phyloP scores from a whole-genome alignment of 2,113 vertebrate genomes.

The Tichodroma muraria region DNA sequence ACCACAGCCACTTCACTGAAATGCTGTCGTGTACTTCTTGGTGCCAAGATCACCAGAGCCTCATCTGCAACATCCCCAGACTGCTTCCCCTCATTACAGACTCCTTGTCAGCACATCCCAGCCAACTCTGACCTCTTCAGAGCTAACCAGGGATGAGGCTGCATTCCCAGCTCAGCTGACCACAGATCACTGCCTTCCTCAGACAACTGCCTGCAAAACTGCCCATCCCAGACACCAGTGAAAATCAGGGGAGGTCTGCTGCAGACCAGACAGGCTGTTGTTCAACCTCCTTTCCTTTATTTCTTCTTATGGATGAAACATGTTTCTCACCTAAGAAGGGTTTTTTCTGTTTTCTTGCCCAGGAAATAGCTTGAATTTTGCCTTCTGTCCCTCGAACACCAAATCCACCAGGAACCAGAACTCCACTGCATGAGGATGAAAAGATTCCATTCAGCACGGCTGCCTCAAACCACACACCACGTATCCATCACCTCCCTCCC shows the following conservation, averaged over 20 bases:
- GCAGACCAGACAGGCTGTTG: neutral
- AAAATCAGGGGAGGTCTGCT: neutral
- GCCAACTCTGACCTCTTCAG: neutral
- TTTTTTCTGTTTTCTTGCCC: constrained; percentile 95
- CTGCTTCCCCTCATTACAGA: neutral
- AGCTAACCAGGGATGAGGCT: neutral
- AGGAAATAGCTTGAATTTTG: constrained; percentile 93
- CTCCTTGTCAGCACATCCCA: neutral
- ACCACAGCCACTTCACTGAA: neutral
- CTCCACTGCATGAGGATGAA: constrained; percentile 70
- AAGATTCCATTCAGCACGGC: neutral
- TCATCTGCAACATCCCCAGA: neutral
- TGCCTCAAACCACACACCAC: neutral
- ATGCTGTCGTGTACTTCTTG: accelerated
- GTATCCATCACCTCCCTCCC: accelerated
- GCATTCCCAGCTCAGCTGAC: neutral
- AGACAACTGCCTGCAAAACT: neutral
- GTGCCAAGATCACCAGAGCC: neutral
- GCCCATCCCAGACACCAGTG: neutral
- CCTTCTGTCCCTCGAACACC: constrained; percentile 94
- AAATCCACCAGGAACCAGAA: constrained; percentile 95
- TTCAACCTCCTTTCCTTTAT: neutral
- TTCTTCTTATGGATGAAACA: neutral
- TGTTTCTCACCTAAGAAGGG: constrained; percentile 84
- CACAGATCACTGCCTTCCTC: neutral